Conservation (phyloP, 2,888 invertebrate species). For the Blastobasis adustella region DNA sequence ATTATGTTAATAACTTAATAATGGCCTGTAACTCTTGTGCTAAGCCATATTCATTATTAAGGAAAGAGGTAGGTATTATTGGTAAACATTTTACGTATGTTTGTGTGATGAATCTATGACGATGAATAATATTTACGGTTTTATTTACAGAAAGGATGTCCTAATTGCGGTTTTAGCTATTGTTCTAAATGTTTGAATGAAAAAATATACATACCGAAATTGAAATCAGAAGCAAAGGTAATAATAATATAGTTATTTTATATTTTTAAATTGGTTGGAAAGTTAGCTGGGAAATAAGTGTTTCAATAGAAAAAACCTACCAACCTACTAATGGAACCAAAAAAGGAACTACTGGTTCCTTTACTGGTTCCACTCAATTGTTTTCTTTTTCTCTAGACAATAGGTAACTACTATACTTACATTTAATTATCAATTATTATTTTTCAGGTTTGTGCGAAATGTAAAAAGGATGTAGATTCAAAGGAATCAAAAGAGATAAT, state of each 20-base stretch:
- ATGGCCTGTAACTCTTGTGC: slow-evolving; percentile 86
- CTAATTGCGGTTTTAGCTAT: slow-evolving; percentile 87
- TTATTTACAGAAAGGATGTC: slow-evolving; percentile 83
- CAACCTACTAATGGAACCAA: too few species aligned
- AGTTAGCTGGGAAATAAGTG: too few species aligned
- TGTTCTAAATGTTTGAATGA: slow-evolving; percentile 87
- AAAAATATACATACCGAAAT: slow-evolving; percentile 79
- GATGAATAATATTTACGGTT: not conserved
- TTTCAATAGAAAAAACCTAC: too few species aligned
- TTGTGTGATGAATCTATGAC: not conserved
- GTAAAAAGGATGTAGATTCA: slow-evolving; percentile 25
- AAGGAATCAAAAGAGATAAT: slow-evolving; percentile 23
- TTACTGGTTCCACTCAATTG: too few species aligned
- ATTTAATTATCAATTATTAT: slow-evolving; percentile 5
- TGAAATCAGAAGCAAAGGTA: slow-evolving; percentile 79
- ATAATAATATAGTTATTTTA: too few species aligned
- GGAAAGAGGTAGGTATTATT: slow-evolving; percentile 77
- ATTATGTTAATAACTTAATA: slow-evolving; percentile 4
- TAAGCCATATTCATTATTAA: slow-evolving; percentile 80
- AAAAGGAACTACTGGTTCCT: too few species aligned
- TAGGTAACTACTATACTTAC: too few species aligned
- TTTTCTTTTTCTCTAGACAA: too few species aligned
- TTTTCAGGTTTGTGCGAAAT: slow-evolving; percentile 55
- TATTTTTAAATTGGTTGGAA: too few species aligned
- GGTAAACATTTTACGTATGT: not conserved